Conservation (phyloP, 2,888 invertebrate species). For the Dromius quadrimaculatus region DNA sequence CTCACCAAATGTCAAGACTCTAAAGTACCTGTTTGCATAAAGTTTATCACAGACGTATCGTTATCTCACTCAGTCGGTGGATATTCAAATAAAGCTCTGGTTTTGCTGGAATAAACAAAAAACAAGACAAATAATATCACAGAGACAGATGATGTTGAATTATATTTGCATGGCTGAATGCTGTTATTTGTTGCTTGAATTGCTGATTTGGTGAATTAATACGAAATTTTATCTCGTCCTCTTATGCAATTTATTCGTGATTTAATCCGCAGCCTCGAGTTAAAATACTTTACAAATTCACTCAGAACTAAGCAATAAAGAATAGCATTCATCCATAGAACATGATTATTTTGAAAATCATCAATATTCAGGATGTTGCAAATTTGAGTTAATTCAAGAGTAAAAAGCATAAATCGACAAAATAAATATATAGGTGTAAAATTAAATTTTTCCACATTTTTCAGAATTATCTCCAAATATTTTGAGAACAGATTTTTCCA, state of each 20-base stretch:
- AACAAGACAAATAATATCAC: constrained; percentile 19
- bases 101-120: constrained; percentile 10
- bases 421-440: too few relatives aligned
- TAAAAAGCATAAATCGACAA: too few relatives aligned
- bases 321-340: too few relatives aligned
- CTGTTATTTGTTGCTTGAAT: constrained; percentile 14
- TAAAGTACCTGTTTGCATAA: constrained; percentile 36
- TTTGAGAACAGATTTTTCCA: too few relatives aligned
- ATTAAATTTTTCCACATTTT: too few relatives aligned
- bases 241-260: neutral
- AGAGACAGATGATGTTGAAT: constrained; percentile 19
- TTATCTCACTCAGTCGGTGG: constrained; percentile 27
- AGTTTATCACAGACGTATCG: constrained; percentile 40
- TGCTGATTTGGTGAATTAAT: constrained; percentile 30
- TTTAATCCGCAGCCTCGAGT: too few relatives aligned
- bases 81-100: constrained; percentile 29
- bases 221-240: neutral
- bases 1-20: constrained; percentile 36
- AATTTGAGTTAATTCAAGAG: too few relatives aligned
- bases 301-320: too few relatives aligned
- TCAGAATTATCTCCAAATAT: too few relatives aligned
- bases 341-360: too few relatives aligned
- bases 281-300: too few relatives aligned
- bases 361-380: too few relatives aligned
- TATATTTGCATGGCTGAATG: constrained; percentile 23